Evolutionary conservation across 1,140 invertebrate genomes (phyloP), one percentile per base, ranked within the genome.

Genomic region (Pygmarrhopalites habei): DNA sequence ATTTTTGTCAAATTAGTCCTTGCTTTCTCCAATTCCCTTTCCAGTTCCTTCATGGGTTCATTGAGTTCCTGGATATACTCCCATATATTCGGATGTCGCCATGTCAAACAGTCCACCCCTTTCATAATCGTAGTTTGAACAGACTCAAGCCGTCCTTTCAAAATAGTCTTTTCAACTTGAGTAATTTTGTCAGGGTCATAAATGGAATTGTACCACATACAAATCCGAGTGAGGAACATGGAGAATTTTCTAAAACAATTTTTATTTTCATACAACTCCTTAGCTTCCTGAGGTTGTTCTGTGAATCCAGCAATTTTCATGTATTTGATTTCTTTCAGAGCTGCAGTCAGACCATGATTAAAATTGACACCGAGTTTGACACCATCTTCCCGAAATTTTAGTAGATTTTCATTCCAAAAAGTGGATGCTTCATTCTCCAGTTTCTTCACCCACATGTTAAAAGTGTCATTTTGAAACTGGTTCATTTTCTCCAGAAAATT

Each of bases 1-100:
- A 95, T 88, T 71, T 84, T 83, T 52, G 84, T 83, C 0, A 95
- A 79, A 78, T 97, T 95, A 29, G 82, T 80, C 79, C 96, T 92
- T 15, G 88, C 84, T 66, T 86, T 85, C 73, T 88, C 85, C 64
- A 96, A 83, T 49, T 90, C 81, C 44, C 82, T 78, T 75, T 91
- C 88, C 21, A 96, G 76, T 68, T 85, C 84, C 44, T 86, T 82
- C 0, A 96, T 89, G 5, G 88, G 79, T 14, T 79, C 81, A 56
- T 87, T 83, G 12, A 95, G 75, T 65, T 86, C 84, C 68, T 46
- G 17, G 10, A 60, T 32, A 23, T 55, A 65, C 58, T 44, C 26
- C 15, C 55, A 46, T 19, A 30, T 30, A 39, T 32, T 19, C 10
- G 2, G n/a, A 60, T 67, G 60, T 1, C 53, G 86, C 92, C 92